phyloP scores from a whole-genome alignment of 2,797 vertebrate genomes.

The Chlorospingus flavigularis region DNA sequence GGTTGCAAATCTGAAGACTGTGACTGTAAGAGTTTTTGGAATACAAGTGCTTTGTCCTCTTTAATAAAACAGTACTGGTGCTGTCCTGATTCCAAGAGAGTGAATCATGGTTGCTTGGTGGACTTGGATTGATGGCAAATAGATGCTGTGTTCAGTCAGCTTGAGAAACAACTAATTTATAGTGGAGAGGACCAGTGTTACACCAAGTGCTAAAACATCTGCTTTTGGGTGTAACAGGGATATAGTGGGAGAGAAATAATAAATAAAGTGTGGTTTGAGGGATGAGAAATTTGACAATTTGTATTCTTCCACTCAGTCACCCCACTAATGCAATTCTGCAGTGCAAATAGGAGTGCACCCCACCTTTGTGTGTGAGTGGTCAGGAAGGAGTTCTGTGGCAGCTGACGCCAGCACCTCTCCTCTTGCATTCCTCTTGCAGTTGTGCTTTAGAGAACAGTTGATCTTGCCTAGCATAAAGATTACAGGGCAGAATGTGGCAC shows the following conservation, averaged over 20 bases:
- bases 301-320: background rate
- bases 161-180: background rate
- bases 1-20: background rate
- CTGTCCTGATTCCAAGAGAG: background rate
- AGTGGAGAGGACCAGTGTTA: background rate
- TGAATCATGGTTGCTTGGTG: background rate
- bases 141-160: background rate
- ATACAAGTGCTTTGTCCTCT: background rate
- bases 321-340: background rate
- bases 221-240: background rate
- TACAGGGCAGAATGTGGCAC: background rate
- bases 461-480: background rate
- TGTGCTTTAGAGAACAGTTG: background rate
- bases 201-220: background rate
- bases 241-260: background rate
- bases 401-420: background rate
- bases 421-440: background rate
- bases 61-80: background rate
- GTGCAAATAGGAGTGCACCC: background rate
- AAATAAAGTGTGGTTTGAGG: background rate
- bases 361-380: rapidly evolving
- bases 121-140: background rate
- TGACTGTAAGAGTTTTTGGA: background rate
- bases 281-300: background rate
- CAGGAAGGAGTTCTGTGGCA: background rate